phyloP scores from a whole-genome alignment of 2,113 vertebrate species.

The Pituophis catenifer region DNA sequence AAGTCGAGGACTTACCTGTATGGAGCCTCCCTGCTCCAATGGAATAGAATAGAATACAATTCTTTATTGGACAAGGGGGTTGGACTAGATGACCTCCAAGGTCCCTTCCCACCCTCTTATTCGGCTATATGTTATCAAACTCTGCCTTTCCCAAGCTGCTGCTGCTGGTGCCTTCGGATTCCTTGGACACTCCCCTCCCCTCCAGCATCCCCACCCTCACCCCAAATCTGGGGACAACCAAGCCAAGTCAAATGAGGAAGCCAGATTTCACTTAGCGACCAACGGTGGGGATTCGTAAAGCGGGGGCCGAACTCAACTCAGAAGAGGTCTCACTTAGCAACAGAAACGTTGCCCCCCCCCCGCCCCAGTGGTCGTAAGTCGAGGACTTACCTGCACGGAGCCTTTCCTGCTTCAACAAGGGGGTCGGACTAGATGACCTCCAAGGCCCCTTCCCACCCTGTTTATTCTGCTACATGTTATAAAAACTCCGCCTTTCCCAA shows the following conservation, averaged over 20 bases:
- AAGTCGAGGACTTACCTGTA: too few relatives aligned
- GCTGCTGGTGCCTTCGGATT: not conserved
- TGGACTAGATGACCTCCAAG: not conserved
- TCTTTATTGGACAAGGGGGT: too few relatives aligned
- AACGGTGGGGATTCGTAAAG: too few relatives aligned
- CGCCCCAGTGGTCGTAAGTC: too few relatives aligned
- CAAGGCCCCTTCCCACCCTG: not conserved
- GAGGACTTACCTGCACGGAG: too few relatives aligned
- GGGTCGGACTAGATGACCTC: not conserved
- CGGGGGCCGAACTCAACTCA: too few relatives aligned
- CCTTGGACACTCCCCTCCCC: not conserved
- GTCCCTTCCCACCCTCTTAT: not conserved
- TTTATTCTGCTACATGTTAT: not conserved
- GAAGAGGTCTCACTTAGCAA: too few relatives aligned
- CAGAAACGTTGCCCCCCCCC: too few relatives aligned
- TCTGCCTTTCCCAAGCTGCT: not conserved
- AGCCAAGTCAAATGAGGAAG: too few relatives aligned
- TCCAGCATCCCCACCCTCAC: not conserved
- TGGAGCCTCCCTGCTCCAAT: not conserved
- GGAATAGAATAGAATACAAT: too few relatives aligned
- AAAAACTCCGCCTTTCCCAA: not conserved
- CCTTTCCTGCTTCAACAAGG: not conserved
- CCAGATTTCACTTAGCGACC: too few relatives aligned
- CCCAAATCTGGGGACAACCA: not conserved
- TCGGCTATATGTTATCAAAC: not conserved